Evolutionary conservation across 2,797 vertebrate species (phyloP).

Genomic region (Mionectes olivaceus): DNA sequence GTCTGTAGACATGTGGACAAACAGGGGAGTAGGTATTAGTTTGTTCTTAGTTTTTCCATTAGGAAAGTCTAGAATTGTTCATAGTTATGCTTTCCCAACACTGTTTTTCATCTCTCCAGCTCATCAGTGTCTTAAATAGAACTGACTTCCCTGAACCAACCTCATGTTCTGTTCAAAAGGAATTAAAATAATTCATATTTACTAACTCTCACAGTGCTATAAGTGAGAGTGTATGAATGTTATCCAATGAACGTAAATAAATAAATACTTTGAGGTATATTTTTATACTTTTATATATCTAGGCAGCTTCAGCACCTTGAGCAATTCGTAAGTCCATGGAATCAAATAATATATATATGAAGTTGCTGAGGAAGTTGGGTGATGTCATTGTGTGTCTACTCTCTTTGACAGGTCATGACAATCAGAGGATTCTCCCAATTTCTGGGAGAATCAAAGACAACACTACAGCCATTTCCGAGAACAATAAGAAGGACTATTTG

Average conservation of each 20-base stretch:
- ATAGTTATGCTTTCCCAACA: background rate
- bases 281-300: background rate
- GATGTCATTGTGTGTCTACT: background rate
- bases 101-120: background rate
- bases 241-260: background rate
- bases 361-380: rapidly evolving
- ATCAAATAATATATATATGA: background rate
- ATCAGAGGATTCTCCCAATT: background rate
- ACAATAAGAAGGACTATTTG: background rate
- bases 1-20: background rate
- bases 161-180: background rate
- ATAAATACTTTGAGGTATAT: background rate
- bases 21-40: background rate
- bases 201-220: background rate
- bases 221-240: background rate
- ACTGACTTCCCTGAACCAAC: background rate
- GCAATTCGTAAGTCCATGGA: background rate
- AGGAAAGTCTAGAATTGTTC: background rate
- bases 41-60: background rate
- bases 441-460: background rate
- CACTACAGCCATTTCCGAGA: background rate
- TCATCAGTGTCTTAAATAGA: background rate
- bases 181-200: background rate
- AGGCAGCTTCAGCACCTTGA: background rate
- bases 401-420: background rate